Percentiles rank a stretch among this genome's conserved stretches.
phyloP scores from a whole-genome alignment of 2,113 vertebrate genomes.

The Eleginops maclovinus region DNA sequence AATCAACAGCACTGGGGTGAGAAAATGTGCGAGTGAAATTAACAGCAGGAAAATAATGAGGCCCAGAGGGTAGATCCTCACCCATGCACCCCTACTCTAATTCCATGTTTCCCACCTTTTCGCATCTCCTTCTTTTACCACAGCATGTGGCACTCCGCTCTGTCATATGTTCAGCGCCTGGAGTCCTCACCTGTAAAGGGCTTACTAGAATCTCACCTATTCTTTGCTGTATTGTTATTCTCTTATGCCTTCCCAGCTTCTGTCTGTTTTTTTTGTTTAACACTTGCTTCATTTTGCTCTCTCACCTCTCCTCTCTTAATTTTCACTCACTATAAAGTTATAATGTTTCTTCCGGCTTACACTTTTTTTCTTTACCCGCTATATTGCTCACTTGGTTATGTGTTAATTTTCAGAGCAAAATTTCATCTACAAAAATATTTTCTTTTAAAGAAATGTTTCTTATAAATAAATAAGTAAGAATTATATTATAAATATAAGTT shows the following conservation, averaged over 20 bases:
- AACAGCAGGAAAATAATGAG: conserved; percentile 90
- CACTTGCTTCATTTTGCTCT: conserved; percentile 14
- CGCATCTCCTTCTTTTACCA: conserved; percentile 69
- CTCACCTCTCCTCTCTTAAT: conserved; percentile 12
- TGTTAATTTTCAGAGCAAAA: conserved; percentile 6
- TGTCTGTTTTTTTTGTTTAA: conserved; percentile 31
- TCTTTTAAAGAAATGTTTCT: too few species aligned
- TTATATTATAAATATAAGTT: not conserved
- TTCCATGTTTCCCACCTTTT: conserved; percentile 83
- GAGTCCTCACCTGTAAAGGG: conserved; percentile 71
- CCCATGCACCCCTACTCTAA: conserved; percentile 78
- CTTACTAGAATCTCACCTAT: conserved; percentile 63
- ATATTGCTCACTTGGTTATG: not conserved
- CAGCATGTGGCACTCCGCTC: conserved; percentile 63
- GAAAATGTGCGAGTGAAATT: conserved; percentile 86
- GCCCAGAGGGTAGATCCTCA: conserved; percentile 85
- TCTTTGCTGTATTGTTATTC: conserved; percentile 20
- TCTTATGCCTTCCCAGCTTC: conserved; percentile 17
- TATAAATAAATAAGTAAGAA: not conserved
- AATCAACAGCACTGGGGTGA: conserved; percentile 86
- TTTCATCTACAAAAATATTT: not conserved
- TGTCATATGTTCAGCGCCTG: conserved; percentile 54
- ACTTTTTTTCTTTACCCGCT: not conserved
- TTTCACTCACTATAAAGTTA: conserved; percentile 17
- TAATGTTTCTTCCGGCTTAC: conserved; percentile 2